Percentiles rank a stretch among this genome's conserved stretches.
Evolutionary conservation across 2,797 vertebrate genomes (phyloP).

Genomic region (Erethizon dorsatum): DNA sequence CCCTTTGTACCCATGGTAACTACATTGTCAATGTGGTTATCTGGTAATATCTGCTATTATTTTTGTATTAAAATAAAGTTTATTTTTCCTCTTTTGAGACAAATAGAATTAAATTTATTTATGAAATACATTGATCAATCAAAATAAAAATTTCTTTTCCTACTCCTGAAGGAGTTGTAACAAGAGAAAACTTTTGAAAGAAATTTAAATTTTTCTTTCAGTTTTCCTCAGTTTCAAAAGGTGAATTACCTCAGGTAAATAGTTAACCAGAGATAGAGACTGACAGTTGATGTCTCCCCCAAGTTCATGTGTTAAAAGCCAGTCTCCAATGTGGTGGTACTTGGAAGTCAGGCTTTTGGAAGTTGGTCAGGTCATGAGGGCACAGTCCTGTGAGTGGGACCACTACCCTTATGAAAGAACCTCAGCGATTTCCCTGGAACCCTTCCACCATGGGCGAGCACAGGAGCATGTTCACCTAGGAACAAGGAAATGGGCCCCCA

Average conservation of each 20-base stretch:
- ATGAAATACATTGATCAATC: neutral
- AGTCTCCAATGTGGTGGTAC: too few relatives aligned
- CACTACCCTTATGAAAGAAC: neutral
- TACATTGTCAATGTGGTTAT: neutral
- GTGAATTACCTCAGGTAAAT: neutral
- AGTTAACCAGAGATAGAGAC: neutral
- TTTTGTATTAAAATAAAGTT: slow-evolving; percentile 50
- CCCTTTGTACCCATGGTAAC: neutral
- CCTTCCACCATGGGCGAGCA: neutral
- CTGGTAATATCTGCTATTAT: neutral
- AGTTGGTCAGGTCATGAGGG: neutral
- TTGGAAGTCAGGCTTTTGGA: neutral
- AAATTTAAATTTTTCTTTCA: neutral
- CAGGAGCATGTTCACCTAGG: neutral
- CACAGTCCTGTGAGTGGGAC: neutral
- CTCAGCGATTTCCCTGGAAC: neutral
- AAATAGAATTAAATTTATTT: slow-evolving; percentile 24
- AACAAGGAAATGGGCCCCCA: neutral
- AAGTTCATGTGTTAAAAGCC: neutral
- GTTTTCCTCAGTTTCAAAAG: neutral
- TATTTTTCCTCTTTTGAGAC: slow-evolving; percentile 13
- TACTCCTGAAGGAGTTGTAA: neutral
- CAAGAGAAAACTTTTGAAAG: neutral
- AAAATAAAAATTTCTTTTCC: neutral
- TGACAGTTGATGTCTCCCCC: too few relatives aligned